Conservation (phyloP, 2,113 vertebrate species). For the Pelvicachromis taeniatus region DNA sequence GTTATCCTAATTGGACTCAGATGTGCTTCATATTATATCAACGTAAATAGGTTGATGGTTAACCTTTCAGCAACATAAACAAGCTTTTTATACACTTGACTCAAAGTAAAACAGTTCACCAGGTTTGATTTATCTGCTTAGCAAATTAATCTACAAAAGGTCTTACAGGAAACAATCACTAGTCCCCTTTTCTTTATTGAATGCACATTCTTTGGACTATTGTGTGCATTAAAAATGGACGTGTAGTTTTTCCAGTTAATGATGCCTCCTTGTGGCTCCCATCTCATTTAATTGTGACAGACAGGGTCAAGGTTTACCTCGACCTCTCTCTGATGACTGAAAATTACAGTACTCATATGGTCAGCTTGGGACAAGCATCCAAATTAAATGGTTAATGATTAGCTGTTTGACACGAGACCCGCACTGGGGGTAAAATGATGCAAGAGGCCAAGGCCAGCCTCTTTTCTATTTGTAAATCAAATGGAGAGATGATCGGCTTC, state of each 20-base stretch:
- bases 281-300: background rate
- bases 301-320: slow-evolving; percentile 2
- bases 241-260: background rate
- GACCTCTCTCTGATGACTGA: background rate
- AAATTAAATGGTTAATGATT: slow-evolving; percentile 60
- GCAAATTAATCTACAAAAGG: background rate
- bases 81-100: background rate
- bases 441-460: slow-evolving; percentile 25
- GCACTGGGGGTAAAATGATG: slow-evolving; percentile 28
- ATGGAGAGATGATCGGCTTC: slow-evolving; percentile 5
- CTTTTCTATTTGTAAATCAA: slow-evolving; percentile 22
- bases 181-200: background rate
- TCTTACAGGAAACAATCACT: background rate
- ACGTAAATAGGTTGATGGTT: background rate
- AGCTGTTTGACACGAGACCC: slow-evolving; percentile 30
- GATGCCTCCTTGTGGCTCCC: background rate
- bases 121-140: background rate
- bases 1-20: background rate
- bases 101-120: background rate
- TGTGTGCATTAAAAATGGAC: background rate
- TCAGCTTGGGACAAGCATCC: slow-evolving; percentile 42
- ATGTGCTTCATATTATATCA: background rate
- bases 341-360: slow-evolving; percentile 16
- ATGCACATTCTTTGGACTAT: background rate
- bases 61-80: background rate